These are phyloP conservation scores for Euzophera pinguis DNA, from an alignment of 2,888 invertebrate genomes.

Conservation along the genomic window DNA sequence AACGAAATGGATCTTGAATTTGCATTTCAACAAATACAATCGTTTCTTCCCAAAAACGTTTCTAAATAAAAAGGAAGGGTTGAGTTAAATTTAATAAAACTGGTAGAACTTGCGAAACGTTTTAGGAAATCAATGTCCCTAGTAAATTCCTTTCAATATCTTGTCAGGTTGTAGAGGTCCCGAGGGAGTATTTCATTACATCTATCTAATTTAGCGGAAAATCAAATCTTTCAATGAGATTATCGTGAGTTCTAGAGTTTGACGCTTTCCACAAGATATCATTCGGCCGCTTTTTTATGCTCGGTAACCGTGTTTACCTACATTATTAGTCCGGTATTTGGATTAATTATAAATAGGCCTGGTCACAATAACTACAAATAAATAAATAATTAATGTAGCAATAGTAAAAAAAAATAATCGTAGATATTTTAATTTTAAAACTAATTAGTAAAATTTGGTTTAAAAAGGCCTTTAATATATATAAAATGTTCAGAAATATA, in stretches of 20 bases:
- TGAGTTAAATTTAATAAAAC: conserved; percentile 3
- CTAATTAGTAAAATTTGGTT: too few species aligned
- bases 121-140: conserved; percentile 28
- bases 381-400: too few species aligned
- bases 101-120: conserved; percentile 8
- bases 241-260: conserved; percentile 56
- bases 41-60: not conserved
- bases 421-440: too few species aligned
- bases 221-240: conserved; percentile 76
- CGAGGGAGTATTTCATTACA: conserved; percentile 71
- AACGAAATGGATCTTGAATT: not conserved
- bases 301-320: too few species aligned
- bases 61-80: conserved; percentile 5
- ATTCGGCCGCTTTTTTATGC: conserved; percentile 33
- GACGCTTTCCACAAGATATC: conserved; percentile 36
- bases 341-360: too few species aligned
- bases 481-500: not conserved
- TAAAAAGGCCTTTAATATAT: too few species aligned
- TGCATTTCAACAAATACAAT: not conserved
- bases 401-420: too few species aligned
- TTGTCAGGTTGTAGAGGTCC: conserved; percentile 39
- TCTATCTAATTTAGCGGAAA: conserved; percentile 77
- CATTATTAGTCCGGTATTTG: too few species aligned
- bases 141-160: conserved; percentile 46
- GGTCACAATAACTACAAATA: too few species aligned